A percentile compares a stretch with the other conserved stretches of the same genome.
Evolutionary conservation across 2,888 invertebrate species (phyloP).

Genomic region (Clitarchus hookeri): DNA sequence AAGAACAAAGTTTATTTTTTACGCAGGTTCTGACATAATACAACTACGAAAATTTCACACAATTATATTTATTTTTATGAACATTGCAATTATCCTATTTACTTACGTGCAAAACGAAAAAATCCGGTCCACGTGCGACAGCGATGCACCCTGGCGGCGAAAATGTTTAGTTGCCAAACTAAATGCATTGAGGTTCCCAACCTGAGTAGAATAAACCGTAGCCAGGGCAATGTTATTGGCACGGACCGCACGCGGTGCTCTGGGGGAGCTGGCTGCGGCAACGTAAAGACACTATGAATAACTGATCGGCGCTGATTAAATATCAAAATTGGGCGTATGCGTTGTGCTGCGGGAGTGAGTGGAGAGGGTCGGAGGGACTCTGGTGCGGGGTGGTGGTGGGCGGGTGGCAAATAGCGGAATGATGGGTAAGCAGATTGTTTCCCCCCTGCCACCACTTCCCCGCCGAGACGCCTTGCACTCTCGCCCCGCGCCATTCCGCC

Average conservation of each 20-base stretch:
- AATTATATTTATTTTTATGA: too few species aligned
- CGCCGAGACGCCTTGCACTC: neutral
- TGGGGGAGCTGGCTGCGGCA: neutral
- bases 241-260: neutral
- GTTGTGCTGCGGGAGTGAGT: neutral
- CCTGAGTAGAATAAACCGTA: too few species aligned
- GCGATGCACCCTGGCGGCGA: too few species aligned
- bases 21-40: too few species aligned
- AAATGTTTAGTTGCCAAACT: too few species aligned
- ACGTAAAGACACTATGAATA: constrained; percentile 3
- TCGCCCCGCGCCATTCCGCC: neutral
- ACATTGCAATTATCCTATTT: too few species aligned
- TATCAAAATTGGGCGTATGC: neutral
- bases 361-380: neutral
- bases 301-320: constrained; percentile 14
- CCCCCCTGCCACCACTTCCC: neutral
- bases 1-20: too few species aligned
- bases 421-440: constrained; percentile 8
- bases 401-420: neutral
- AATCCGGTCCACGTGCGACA: too few species aligned
- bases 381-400: too few species aligned
- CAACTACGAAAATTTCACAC: too few species aligned
- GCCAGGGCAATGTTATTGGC: neutral
- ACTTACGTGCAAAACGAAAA: too few species aligned
- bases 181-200: too few species aligned